These are phyloP conservation scores for Sphinx pinastri DNA, from an alignment of 2,888 invertebrate species.

Conservation along the genomic window DNA sequence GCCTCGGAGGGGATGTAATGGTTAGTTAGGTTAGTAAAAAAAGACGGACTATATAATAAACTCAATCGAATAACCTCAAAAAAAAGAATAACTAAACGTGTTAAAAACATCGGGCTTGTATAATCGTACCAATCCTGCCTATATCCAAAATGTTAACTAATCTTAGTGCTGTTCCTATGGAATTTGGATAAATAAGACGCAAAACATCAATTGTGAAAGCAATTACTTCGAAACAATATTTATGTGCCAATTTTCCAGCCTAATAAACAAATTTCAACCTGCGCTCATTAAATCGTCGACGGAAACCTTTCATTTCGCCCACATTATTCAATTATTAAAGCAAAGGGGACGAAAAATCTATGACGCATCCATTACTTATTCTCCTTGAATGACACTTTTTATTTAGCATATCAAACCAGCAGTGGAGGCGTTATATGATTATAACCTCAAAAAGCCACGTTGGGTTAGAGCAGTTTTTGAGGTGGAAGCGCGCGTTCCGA, in stretches of 20 bases:
- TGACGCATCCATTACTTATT: conserved; percentile 1
- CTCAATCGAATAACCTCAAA: no score
- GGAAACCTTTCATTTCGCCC: background rate
- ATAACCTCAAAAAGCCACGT: conserved; percentile 5
- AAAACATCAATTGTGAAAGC: background rate
- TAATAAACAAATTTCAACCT: conserved; percentile 9
- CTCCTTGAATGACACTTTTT: background rate
- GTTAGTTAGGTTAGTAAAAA: no score
- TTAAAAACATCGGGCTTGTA: no score
- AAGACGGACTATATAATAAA: no score
- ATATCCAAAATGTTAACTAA: no score
- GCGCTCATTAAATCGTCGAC: background rate
- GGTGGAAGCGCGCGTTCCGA: background rate
- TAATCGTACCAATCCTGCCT: no score
- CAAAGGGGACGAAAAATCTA: background rate
- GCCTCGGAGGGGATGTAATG: no score
- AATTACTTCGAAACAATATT: background rate
- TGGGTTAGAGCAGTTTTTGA: conserved; percentile 10
- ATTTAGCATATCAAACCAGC: conserved; percentile 9
- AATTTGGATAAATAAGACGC: background rate
- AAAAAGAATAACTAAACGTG: no score
- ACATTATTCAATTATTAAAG: background rate
- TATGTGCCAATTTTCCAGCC: conserved; percentile 1
- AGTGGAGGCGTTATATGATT: conserved; percentile 6
- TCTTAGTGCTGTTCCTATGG: background rate